Percentiles rank a stretch among this genome's conserved stretches.
These are phyloP conservation scores for Listronotus oregonensis DNA, from an alignment of 1,140 invertebrate genomes.

Conservation along the genomic window DNA sequence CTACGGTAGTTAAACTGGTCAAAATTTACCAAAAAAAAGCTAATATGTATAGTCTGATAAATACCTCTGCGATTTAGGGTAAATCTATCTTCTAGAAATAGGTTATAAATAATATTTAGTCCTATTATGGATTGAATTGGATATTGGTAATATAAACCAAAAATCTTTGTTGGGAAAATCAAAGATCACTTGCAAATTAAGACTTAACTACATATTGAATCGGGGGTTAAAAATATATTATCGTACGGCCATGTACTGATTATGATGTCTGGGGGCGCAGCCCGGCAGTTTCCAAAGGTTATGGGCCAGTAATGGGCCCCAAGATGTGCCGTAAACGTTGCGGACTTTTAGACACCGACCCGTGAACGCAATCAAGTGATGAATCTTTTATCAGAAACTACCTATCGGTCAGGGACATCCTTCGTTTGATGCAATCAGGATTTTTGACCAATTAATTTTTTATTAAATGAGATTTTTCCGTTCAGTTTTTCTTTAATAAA, in stretches of 20 bases:
- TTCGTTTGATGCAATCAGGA: slow-evolving; percentile 8
- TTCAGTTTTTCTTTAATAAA: too few species aligned
- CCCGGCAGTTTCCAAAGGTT: slow-evolving; percentile 30
- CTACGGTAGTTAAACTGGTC: too few species aligned
- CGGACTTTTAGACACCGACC: slow-evolving; percentile 38
- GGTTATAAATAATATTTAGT: too few species aligned
- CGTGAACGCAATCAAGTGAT: slow-evolving; percentile 39
- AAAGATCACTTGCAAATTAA: too few species aligned
- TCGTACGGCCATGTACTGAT: slow-evolving; percentile 16
- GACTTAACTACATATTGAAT: too few species aligned
- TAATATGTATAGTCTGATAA: too few species aligned
- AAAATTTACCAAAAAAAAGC: too few species aligned
- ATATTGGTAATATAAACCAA: too few species aligned
- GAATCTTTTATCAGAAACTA: slow-evolving; percentile 41
- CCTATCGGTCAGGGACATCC: slow-evolving; percentile 35
- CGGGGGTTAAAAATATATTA: neutral
- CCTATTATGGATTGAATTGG: too few species aligned
- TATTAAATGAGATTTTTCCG: slow-evolving; percentile 1
- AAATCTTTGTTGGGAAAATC: too few species aligned
- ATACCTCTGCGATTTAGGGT: too few species aligned
- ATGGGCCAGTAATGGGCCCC: slow-evolving; percentile 34
- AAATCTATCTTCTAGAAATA: too few species aligned
- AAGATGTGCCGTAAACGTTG: slow-evolving; percentile 36
- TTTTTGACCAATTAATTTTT: slow-evolving; percentile 13
- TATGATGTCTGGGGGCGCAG: slow-evolving; percentile 22